Conservation (phyloP, 2,113 vertebrate species). For the Nyctereutes procyonoides region DNA sequence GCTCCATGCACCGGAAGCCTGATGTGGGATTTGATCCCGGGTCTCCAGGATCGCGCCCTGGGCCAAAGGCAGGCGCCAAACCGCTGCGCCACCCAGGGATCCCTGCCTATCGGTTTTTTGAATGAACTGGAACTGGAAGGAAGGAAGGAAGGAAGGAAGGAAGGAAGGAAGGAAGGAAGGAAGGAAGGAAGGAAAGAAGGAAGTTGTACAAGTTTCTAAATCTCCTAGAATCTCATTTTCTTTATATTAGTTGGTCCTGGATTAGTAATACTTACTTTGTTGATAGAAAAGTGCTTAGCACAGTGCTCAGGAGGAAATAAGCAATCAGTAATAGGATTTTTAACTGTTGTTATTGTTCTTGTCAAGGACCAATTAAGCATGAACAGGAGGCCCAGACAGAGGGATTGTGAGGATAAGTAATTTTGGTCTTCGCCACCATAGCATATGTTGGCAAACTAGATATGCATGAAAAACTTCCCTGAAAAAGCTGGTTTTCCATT, state of each 20-base stretch:
- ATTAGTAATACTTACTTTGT: not conserved
- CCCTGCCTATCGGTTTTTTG: not conserved
- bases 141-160: not conserved
- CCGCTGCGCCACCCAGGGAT: too few relatives aligned
- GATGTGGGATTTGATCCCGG: too few relatives aligned
- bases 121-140: not conserved
- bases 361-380: not conserved
- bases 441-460: not conserved
- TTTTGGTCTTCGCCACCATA: not conserved
- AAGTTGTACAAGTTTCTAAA: not conserved
- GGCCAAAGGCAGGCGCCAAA: too few relatives aligned
- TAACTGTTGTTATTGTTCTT: not conserved
- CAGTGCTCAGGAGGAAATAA: not conserved
- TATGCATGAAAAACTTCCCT: not conserved
- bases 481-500: not conserved
- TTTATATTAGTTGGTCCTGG: not conserved
- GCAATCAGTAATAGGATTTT: not conserved
- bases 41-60: too few relatives aligned
- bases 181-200: not conserved
- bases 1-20: too few relatives aligned
- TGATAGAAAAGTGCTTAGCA: constrained; percentile 14
- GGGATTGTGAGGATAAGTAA: not conserved
- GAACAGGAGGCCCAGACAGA: not conserved
- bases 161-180: not conserved
- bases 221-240: not conserved